Percentiles rank a stretch among this genome's conserved stretches.
Evolutionary conservation across 2,888 invertebrate species (phyloP).

Genomic region (Axea sp.): DNA sequence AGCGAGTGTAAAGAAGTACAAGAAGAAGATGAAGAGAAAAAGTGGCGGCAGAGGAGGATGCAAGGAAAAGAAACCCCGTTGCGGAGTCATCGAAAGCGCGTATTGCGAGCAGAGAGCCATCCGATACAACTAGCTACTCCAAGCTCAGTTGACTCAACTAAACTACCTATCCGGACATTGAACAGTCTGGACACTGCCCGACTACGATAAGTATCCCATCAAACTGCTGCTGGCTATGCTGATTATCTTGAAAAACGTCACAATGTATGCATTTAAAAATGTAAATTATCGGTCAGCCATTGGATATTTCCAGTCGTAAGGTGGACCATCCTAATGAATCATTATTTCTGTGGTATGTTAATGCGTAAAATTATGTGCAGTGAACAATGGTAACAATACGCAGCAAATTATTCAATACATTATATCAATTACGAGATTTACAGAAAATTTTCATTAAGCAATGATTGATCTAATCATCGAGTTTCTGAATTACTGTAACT

Average conservation of each 20-base stretch:
- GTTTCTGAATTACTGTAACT: slow-evolving; percentile 2
- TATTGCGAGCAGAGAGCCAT: slow-evolving; percentile 67
- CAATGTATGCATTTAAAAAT: slow-evolving; percentile 16
- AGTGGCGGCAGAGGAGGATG: slow-evolving; percentile 55
- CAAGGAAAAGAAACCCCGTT: slow-evolving; percentile 64
- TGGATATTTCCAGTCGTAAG: not conserved
- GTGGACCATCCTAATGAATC: slow-evolving; percentile 18
- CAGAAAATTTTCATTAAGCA: slow-evolving; percentile 14
- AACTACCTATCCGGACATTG: slow-evolving; percentile 24
- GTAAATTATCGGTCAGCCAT: slow-evolving; percentile 18
- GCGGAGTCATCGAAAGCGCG: slow-evolving; percentile 76
- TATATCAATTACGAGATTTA: no score
- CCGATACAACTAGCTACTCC: slow-evolving; percentile 32
- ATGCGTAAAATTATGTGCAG: slow-evolving; percentile 17
- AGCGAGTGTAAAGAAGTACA: slow-evolving; percentile 53
- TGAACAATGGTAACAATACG: no score
- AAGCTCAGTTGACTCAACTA: slow-evolving; percentile 43
- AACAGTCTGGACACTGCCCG: slow-evolving; percentile 9
- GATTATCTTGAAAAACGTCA: slow-evolving; percentile 42
- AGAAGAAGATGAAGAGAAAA: slow-evolving; percentile 61
- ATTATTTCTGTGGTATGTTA: not conserved
- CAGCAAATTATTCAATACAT: no score
- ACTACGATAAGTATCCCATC: slow-evolving; percentile 39
- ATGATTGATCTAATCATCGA: slow-evolving; percentile 7
- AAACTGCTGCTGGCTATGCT: slow-evolving; percentile 29